Conservation (phyloP, 2,888 invertebrate genomes). For the Deilephila porcellus region DNA sequence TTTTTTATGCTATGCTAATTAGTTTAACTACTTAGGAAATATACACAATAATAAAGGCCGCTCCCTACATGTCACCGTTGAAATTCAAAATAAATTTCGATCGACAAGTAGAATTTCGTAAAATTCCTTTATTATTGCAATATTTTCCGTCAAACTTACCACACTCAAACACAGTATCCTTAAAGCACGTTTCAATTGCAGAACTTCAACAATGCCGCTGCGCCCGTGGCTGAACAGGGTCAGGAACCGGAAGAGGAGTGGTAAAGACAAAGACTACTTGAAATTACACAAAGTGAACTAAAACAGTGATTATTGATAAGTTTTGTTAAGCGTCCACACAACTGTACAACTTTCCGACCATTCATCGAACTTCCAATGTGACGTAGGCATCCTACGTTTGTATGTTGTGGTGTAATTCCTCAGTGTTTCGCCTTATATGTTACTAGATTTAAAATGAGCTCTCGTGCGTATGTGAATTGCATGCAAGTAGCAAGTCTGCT, state of each 20-base stretch:
- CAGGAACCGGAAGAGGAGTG: conserved; percentile 84
- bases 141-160: too few relatives aligned
- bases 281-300: conserved; percentile 43
- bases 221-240: conserved; percentile 57
- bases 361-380: background rate
- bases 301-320: conserved; percentile 42
- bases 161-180: background rate
- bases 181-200: conserved; percentile 47
- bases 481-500: background rate
- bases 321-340: conserved; percentile 25
- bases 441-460: background rate
- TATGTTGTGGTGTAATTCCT: background rate
- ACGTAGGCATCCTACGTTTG: background rate
- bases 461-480: background rate
- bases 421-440: background rate
- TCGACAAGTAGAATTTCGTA: too few relatives aligned
- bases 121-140: too few relatives aligned
- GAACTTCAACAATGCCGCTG: conserved; percentile 66
- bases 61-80: too few relatives aligned
- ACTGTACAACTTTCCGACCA: background rate
- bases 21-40: too few relatives aligned
- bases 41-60: too few relatives aligned
- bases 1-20: too few relatives aligned
- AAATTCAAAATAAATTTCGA: too few relatives aligned
- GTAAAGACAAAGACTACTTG: conserved; percentile 67